phyloP scores from a whole-genome alignment of 53 echinoderm and acorn worm genomes.

The Holothuria leucospilota region DNA sequence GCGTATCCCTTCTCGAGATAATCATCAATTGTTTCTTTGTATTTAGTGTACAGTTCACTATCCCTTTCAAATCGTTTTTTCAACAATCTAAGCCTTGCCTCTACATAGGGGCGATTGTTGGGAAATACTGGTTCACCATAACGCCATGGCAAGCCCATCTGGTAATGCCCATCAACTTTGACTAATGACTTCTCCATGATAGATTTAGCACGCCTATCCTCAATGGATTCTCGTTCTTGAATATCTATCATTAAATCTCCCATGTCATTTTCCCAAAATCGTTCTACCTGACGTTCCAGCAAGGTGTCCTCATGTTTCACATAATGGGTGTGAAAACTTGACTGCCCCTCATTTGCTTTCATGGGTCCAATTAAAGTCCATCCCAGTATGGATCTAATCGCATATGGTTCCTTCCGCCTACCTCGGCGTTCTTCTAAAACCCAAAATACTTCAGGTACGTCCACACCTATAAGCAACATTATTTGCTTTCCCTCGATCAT shows the following conservation, averaged over 20 bases:
- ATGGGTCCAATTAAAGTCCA: slow-evolving; percentile 48
- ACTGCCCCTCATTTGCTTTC: background rate
- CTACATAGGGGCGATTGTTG: slow-evolving; percentile 31
- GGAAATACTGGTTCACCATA: slow-evolving; percentile 1
- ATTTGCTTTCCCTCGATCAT: background rate
- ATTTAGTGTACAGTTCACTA: background rate
- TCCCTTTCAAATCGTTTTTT: slow-evolving; percentile 21
- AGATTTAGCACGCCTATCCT: background rate
- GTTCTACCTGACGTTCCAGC: slow-evolving; percentile 16
- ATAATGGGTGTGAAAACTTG: background rate
- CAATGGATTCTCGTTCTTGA: slow-evolving; percentile 15
- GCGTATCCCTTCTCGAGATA: slow-evolving; percentile 52
- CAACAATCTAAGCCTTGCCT: slow-evolving; percentile 12
- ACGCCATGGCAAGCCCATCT: slow-evolving; percentile 52
- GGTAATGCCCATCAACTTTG: slow-evolving; percentile 37
- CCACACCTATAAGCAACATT: slow-evolving; percentile 19
- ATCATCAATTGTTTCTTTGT: background rate
- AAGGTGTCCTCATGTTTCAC: background rate
- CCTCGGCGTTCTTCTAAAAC: slow-evolving; percentile 46
- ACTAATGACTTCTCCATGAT: slow-evolving; percentile 17
- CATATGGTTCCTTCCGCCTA: slow-evolving; percentile 44
- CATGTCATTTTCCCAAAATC: slow-evolving; percentile 41
- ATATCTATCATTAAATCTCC: slow-evolving; percentile 23
- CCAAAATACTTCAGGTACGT: slow-evolving; percentile 52
- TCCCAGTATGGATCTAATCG: slow-evolving; percentile 24